phyloP scores from a whole-genome alignment of 1,140 invertebrate genomes.

The Tetramorium simillimum region DNA sequence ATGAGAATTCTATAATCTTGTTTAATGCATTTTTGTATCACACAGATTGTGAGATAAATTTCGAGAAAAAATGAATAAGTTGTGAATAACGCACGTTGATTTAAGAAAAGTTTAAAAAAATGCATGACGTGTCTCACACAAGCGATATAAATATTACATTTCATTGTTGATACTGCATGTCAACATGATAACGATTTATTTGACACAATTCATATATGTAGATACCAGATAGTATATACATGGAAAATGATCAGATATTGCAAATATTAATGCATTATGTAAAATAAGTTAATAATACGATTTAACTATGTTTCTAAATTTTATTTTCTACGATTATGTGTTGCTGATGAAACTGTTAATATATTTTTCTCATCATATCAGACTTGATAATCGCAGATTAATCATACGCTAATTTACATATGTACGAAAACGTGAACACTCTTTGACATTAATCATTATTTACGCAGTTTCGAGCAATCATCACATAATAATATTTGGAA shows the following conservation, averaged over 20 bases:
- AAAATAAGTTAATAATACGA: neutral
- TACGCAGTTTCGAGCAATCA: neutral
- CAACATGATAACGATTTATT: neutral
- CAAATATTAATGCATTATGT: neutral
- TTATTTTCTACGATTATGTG: neutral
- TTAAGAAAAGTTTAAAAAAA: neutral
- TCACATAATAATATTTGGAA: neutral
- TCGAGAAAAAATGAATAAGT: neutral
- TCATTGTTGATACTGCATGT: neutral
- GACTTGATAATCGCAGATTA: neutral
- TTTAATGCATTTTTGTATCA: neutral
- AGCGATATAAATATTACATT: neutral
- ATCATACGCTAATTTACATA: neutral
- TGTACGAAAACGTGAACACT: neutral
- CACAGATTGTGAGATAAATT: neutral
- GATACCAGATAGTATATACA: neutral
- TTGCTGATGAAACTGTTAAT: neutral
- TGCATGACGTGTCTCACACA: neutral
- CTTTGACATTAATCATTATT: constrained; percentile 6
- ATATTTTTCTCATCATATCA: neutral
- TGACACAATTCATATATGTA: neutral
- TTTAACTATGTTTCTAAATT: neutral
- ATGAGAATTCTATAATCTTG: neutral
- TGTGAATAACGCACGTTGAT: neutral
- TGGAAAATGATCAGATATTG: neutral